Evolutionary conservation across 2,888 invertebrate genomes (phyloP), one percentile per base, ranked within the genome.

Genomic region (Agrotis ipsilon): DNA sequence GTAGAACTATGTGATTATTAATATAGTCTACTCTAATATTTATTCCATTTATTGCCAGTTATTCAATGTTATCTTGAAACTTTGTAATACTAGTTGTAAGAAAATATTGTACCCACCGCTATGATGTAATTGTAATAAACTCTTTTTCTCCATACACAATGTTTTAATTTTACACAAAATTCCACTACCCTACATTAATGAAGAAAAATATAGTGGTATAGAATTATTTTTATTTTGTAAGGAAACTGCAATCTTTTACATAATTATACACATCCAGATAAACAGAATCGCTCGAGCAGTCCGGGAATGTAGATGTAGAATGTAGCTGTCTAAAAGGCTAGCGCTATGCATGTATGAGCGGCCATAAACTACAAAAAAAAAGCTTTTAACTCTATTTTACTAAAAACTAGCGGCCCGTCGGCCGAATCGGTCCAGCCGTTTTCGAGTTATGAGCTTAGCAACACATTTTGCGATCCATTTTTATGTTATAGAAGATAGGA

Each of bases 81-180:
- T 14, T 3, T 46, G 45, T 70, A 54, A n/a, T 46, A 32, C 32
- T 52, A 19, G 21, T 54, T 32, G 39, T 11, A 39, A 39, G 9
- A 39, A 39, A 39, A 54, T 49, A 49, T 24, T 69, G 24, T 59
- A 51, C 9, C 18, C 13, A 49, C 14, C 5, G 7, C 46, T 18
- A 14, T 13, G 19, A 46, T 18, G 24, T 24, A 24, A 54, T 14
- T 46, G 24, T 39, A 73, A 70, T 70, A 74, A 70, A 70, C 14
- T 11, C 39, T 45, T 73, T 46, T 68, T 59, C 18, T 52, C 3
- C 32, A 16, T 18, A 46, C 43, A 19, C 14, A 11, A 1, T 74
- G 19, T 73, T 74, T 71, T 54, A 52, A 11, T 71, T 14, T 14
- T 11, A 52, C 0, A 19, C 18, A n/a, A 19, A 46, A 19, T 45